Conservation (phyloP, 1,140 invertebrate species). For the Tetramorium simillimum region DNA sequence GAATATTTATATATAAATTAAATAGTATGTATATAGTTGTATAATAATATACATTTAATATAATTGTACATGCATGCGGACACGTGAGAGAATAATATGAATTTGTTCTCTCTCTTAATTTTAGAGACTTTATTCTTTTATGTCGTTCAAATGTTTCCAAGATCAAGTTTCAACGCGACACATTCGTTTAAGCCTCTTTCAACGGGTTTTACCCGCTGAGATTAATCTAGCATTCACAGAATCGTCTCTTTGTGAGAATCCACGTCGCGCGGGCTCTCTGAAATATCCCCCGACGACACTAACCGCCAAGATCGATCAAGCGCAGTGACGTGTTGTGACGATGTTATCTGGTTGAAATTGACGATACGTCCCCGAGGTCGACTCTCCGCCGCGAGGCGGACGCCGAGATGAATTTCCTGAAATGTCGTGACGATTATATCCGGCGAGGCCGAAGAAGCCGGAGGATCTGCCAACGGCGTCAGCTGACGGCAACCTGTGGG, state of each 20-base stretch:
- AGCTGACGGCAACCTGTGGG: constrained; percentile 52
- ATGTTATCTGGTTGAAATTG: not conserved
- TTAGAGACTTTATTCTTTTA: not conserved
- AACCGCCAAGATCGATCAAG: not conserved
- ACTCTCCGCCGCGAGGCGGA: not conserved
- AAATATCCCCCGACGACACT: not conserved
- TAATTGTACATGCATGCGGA: too few relatives aligned
- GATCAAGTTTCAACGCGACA: not conserved
- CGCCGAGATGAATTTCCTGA: not conserved
- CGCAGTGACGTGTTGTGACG: not conserved
- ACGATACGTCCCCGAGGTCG: not conserved
- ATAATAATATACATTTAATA: too few relatives aligned
- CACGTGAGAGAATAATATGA: too few relatives aligned
- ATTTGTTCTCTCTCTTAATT: not conserved
- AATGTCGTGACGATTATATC: constrained; percentile 26
- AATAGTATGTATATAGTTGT: too few relatives aligned
- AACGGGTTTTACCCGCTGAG: not conserved
- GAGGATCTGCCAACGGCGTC: constrained; percentile 45
- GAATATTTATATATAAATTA: too few relatives aligned
- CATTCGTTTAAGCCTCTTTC: not conserved
- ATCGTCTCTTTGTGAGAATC: not conserved
- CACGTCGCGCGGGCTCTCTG: not conserved
- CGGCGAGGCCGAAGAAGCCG: not conserved
- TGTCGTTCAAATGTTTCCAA: not conserved
- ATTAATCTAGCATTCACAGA: not conserved